Percentiles rank a stretch among this genome's conserved stretches.
Evolutionary conservation across 2,113 vertebrate species (phyloP).

Genomic region (Phodopus roborovskii): DNA sequence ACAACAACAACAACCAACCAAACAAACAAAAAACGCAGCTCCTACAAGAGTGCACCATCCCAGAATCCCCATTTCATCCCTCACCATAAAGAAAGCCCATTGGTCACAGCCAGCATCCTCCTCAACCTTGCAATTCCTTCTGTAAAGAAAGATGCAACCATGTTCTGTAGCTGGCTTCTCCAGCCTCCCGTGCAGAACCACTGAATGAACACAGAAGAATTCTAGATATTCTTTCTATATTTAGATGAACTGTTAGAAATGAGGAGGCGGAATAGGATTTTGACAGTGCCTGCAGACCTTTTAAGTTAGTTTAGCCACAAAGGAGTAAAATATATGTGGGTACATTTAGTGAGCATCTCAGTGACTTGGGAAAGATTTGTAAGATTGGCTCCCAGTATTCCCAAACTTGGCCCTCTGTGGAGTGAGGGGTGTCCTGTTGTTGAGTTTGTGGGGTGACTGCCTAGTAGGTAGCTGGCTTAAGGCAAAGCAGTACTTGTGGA

Average conservation of each 20-base stretch:
- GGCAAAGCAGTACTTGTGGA: accelerated
- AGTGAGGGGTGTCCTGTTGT: neutral
- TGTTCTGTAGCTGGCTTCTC: neutral
- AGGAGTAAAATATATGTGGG: neutral
- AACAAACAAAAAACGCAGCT: neutral
- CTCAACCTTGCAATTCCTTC: neutral
- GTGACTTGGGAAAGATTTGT: neutral
- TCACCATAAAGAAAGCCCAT: neutral
- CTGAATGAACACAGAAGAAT: neutral
- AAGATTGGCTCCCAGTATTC: neutral
- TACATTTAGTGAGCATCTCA: neutral
- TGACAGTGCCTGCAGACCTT: neutral
- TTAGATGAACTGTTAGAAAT: neutral
- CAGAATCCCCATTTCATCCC: neutral
- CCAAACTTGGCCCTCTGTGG: neutral
- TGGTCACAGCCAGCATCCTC: neutral
- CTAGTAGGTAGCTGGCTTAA: neutral
- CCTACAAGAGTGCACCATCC: neutral
- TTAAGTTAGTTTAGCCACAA: neutral
- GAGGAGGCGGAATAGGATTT: neutral
- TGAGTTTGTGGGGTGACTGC: neutral
- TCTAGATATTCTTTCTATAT: neutral
- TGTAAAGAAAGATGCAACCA: neutral
- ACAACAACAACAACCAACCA: neutral
- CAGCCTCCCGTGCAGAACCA: neutral